These are phyloP conservation scores for Drosophila ficusphila DNA, from an alignment of 1,140 invertebrate genomes.

Conservation along the genomic window DNA sequence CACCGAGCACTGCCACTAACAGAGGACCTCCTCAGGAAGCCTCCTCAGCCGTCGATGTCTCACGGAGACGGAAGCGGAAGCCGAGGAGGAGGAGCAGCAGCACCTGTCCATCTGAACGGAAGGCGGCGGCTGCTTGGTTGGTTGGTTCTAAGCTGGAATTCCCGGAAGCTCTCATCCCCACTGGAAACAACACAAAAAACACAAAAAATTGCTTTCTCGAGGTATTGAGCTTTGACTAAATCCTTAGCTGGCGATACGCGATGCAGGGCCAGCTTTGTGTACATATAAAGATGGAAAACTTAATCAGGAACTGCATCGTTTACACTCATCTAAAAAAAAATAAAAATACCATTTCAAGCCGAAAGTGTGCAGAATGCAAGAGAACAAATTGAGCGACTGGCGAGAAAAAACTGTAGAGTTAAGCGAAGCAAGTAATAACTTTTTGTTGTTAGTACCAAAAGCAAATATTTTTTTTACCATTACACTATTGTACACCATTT, in stretches of 20 bases:
- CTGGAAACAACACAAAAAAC: conserved; percentile 22
- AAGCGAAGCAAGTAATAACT: conserved; percentile 7
- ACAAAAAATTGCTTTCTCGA: conserved; percentile 14
- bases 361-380: conserved; percentile 11
- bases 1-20: conserved; percentile 97
- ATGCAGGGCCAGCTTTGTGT: not conserved
- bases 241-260: not conserved
- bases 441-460: conserved; percentile 30
- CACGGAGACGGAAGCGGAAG: conserved; percentile 13
- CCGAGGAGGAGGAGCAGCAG: conserved; percentile 12
- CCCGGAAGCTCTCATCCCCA: conserved; percentile 23
- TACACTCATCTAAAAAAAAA: not conserved
- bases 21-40: conserved; percentile 25
- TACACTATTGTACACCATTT: conserved; percentile 28
- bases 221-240: conserved; percentile 14
- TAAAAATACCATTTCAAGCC: conserved; percentile 1
- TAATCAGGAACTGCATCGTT: not conserved
- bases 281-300: too few relatives aligned
- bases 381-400: conserved; percentile 8
- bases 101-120: conserved; percentile 3
- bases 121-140: conserved; percentile 18
- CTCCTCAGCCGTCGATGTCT: conserved; percentile 49
- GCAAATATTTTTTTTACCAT: conserved; percentile 22
- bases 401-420: conserved; percentile 3
- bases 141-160: conserved; percentile 37